A percentile compares a stretch with the other conserved stretches of the same genome.
These are phyloP conservation scores for Brotula barbata DNA, from an alignment of 2,797 vertebrate genomes.

Conservation along the genomic window DNA sequence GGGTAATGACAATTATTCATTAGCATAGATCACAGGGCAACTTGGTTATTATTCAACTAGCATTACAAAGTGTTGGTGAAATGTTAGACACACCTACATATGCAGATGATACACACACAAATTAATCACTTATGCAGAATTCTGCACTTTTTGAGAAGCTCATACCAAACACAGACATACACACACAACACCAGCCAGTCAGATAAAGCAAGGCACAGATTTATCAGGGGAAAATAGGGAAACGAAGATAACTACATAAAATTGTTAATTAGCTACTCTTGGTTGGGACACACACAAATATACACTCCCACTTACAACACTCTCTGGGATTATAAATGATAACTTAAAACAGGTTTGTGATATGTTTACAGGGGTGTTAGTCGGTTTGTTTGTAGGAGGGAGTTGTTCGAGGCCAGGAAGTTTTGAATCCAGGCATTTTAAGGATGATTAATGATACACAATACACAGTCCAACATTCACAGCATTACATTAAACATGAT, in stretches of 20 bases:
- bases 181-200: conserved; percentile 46
- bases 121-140: conserved; percentile 51
- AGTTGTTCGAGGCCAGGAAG: too few species aligned
- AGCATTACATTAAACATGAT: conserved; percentile 52
- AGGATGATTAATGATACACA: conserved; percentile 58
- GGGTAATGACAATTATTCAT: conserved; percentile 71
- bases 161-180: conserved; percentile 21
- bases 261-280: conserved; percentile 62
- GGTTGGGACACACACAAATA: conserved; percentile 43
- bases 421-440: conserved; percentile 19
- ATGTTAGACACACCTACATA: conserved; percentile 25
- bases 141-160: conserved; percentile 41
- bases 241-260: conserved; percentile 67
- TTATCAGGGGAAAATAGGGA: conserved; percentile 76
- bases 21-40: conserved; percentile 69
- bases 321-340: conserved; percentile 33
- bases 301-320: conserved; percentile 21
- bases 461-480: conserved; percentile 6
- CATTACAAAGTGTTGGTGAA: conserved; percentile 60
- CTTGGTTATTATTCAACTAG: conserved; percentile 66
- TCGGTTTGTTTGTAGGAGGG: conserved; percentile 26
- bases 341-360: conserved; percentile 45
- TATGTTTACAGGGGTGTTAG: conserved; percentile 31
- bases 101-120: conserved; percentile 8
- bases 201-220: conserved; percentile 61